Percentiles rank a stretch among this genome's conserved stretches.
Evolutionary conservation across 2,797 vertebrate genomes (phyloP).

Genomic region (Cephalopachus bancanus): DNA sequence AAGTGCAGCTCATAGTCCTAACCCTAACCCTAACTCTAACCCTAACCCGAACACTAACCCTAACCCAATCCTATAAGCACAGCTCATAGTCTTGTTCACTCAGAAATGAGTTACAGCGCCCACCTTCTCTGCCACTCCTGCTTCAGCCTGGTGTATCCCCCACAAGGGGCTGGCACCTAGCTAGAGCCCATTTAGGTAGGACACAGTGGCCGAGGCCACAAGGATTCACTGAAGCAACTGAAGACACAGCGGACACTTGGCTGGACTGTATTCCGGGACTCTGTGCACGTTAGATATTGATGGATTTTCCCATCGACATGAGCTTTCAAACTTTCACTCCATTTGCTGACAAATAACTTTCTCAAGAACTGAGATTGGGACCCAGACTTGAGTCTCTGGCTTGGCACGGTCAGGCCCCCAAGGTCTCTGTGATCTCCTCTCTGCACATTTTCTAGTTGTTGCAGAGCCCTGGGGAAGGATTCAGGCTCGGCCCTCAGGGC

Average conservation of each 20-base stretch:
- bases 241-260: background rate
- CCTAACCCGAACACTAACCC: too few species aligned
- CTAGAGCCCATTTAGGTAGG: background rate
- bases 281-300: background rate
- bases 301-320: background rate
- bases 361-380: background rate
- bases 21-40: too few species aligned
- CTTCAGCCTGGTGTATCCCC: background rate
- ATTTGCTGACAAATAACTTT: constrained; percentile 33
- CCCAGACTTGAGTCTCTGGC: background rate
- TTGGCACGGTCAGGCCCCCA: background rate
- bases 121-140: background rate
- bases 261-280: background rate
- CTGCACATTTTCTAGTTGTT: background rate
- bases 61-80: too few species aligned
- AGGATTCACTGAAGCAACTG: background rate
- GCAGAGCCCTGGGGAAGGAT: background rate
- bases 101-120: background rate
- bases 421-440: background rate
- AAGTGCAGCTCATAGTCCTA: too few species aligned
- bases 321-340: background rate
- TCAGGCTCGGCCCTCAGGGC: background rate
- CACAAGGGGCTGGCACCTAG: background rate
- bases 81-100: background rate
- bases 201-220: too few species aligned